Conservation (phyloP, 2,113 vertebrate genomes). For the Clupea harengus region DNA sequence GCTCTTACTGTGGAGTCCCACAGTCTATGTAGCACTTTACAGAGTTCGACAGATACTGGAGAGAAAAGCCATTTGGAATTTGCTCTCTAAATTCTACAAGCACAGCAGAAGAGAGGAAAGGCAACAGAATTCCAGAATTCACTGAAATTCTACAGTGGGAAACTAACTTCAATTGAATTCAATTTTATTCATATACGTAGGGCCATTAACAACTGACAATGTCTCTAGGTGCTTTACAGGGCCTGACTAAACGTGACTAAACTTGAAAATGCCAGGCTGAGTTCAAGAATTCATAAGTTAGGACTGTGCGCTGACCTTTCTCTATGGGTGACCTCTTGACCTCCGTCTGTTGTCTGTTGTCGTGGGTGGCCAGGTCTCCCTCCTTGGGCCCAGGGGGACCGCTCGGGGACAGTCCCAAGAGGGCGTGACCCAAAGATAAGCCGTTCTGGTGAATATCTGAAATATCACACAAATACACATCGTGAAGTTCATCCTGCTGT, state of each 20-base stretch:
- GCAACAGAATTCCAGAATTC: neutral
- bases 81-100: neutral
- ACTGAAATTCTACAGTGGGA: neutral
- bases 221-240: neutral
- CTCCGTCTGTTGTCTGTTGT: slow-evolving; percentile 78
- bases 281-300: neutral
- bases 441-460: slow-evolving; percentile 88
- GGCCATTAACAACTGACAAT: no score
- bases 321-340: slow-evolving; percentile 85
- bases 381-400: slow-evolving; percentile 82
- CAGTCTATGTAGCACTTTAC: neutral
- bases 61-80: neutral
- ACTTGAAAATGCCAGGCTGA: neutral
- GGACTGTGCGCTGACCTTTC: slow-evolving; percentile 78
- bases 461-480: slow-evolving; percentile 15
- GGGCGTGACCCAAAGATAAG: slow-evolving; percentile 84
- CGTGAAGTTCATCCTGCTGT: neutral
- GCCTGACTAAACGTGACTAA: neutral
- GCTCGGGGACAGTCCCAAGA: slow-evolving; percentile 88
- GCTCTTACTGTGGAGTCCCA: neutral
- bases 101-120: neutral
- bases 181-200: no score
- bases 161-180: neutral
- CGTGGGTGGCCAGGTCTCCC: slow-evolving; percentile 83
- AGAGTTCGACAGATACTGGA: neutral